Conservation (phyloP, 2,888 invertebrate genomes). For the Oligia fasciuncula region DNA sequence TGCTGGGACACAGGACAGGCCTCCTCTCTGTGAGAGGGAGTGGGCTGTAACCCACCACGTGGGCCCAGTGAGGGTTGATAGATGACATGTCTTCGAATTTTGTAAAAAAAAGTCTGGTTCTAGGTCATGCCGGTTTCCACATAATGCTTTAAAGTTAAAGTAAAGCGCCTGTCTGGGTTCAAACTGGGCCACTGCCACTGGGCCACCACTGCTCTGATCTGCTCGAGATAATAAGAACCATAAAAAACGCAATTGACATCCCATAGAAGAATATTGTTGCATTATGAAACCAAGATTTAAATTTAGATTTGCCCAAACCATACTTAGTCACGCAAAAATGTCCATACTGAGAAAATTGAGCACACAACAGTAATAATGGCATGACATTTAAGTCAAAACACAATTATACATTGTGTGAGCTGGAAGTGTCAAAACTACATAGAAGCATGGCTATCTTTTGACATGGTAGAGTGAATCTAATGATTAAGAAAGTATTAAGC, state of each 20-base stretch:
- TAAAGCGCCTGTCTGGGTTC: not conserved
- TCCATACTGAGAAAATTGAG: not conserved
- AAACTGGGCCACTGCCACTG: not conserved
- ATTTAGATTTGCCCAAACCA: too few relatives aligned
- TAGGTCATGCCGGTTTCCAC: too few relatives aligned
- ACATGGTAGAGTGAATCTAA: too few relatives aligned
- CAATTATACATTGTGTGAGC: too few relatives aligned
- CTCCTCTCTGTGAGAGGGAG: not conserved
- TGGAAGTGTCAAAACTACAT: too few relatives aligned
- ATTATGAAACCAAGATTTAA: too few relatives aligned
- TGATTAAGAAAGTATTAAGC: not conserved
- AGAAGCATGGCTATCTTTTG: too few relatives aligned
- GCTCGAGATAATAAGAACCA: not conserved
- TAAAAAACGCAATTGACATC: too few relatives aligned
- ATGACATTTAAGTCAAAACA: too few relatives aligned
- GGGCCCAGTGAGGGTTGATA: not conserved
- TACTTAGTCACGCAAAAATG: not conserved
- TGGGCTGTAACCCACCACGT: not conserved
- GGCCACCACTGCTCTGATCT: not conserved
- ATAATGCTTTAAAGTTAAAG: too few relatives aligned
- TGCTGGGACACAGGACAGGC: not conserved
- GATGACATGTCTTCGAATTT: not conserved
- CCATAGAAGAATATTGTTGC: not conserved
- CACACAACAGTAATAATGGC: too few relatives aligned
- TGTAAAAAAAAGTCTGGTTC: too few relatives aligned